Conservation (phyloP, 2,797 vertebrate species). For the Smutsia temminckii region DNA sequence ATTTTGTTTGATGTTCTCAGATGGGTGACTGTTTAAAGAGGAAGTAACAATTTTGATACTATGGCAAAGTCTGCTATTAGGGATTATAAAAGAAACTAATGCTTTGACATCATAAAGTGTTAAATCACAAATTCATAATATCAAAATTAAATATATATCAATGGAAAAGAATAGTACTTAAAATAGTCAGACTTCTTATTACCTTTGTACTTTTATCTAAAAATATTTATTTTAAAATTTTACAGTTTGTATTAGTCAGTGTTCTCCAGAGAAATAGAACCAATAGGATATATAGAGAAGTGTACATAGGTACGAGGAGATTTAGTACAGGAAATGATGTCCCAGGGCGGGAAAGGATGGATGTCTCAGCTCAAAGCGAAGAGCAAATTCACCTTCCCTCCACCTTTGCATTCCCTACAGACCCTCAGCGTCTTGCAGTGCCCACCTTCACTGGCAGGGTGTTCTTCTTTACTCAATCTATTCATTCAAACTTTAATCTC, state of each 20-base stretch:
- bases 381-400: neutral
- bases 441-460: neutral
- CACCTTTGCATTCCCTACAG: neutral
- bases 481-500: neutral
- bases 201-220: neutral
- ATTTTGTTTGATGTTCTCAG: neutral
- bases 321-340: neutral
- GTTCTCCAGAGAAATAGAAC: neutral
- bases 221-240: neutral
- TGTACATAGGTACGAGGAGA: neutral
- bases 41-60: neutral
- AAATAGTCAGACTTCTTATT: neutral
- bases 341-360: rapidly evolving
- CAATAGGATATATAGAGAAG: neutral
- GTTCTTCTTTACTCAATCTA: neutral
- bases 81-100: neutral
- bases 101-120: neutral
- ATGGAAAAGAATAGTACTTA: neutral
- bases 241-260: neutral
- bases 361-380: neutral
- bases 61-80: neutral
- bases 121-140: neutral
- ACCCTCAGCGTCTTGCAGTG: neutral
- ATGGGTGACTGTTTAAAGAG: conserved; percentile 34
- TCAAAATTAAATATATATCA: neutral